Conservation (phyloP, 1,140 invertebrate genomes). For the Plodia interpunctella region DNA sequence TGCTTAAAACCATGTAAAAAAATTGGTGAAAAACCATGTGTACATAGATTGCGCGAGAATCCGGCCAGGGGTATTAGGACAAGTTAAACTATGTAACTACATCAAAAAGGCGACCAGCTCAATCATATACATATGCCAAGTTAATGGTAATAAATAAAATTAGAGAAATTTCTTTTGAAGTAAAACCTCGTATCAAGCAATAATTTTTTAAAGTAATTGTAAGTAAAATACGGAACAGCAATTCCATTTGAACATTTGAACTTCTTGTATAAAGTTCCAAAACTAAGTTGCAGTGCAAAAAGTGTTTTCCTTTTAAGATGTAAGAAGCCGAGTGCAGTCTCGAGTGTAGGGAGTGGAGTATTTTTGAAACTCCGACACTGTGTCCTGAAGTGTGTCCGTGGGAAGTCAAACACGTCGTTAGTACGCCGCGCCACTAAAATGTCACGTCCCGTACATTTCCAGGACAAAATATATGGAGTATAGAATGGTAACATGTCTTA, state of each 20-base stretch:
- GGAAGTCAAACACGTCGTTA: conserved; percentile 32
- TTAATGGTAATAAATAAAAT: no score
- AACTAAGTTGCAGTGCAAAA: neutral
- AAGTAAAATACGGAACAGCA: no score
- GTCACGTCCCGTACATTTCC: conserved; percentile 44
- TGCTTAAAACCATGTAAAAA: no score
- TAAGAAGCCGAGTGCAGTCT: neutral
- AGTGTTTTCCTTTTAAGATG: neutral
- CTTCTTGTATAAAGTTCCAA: neutral
- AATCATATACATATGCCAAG: no score
- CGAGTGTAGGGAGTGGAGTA: neutral
- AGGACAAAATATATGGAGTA: conserved; percentile 12
- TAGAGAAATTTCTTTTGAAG: no score
- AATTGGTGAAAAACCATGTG: no score
- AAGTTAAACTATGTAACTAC: no score
- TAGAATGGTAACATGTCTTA: neutral
- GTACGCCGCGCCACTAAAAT: conserved; percentile 36
- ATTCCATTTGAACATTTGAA: neutral
- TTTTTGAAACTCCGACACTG: conserved; percentile 2
- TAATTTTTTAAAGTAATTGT: no score
- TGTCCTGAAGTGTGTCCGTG: conserved; percentile 1
- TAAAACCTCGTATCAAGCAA: no score
- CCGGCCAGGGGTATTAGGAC: no score
- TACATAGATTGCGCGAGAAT: no score
- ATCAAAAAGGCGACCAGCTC: no score